Evolutionary conservation across 2,113 vertebrate species (phyloP).

Genomic region (Lepus americanus): DNA sequence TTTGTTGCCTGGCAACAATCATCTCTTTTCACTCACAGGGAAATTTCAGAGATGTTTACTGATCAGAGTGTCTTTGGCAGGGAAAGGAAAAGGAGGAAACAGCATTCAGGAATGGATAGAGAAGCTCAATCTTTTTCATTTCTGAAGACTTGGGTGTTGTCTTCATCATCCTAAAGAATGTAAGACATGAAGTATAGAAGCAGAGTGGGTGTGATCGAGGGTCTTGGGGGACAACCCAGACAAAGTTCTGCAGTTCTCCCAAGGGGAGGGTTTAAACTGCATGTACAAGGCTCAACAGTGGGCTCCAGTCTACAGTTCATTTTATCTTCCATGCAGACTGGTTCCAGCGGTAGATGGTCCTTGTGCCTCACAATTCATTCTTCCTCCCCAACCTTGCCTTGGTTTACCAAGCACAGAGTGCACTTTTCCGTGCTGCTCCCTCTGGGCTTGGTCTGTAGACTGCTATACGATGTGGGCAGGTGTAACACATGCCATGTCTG

Average conservation of each 20-base stretch:
- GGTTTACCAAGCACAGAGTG: neutral
- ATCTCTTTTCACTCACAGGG: slow-evolving; percentile 61
- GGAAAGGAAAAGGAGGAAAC: neutral
- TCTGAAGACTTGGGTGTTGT: neutral
- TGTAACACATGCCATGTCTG: neutral
- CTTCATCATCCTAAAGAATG: neutral
- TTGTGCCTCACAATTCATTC: neutral
- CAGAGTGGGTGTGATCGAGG: neutral
- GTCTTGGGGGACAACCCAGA: neutral
- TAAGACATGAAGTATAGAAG: neutral
- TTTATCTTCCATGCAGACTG: neutral
- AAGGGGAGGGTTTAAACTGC: neutral
- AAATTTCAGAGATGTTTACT: slow-evolving; percentile 70
- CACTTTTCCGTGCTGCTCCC: neutral
- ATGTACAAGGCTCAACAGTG: neutral
- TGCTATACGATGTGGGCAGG: neutral
- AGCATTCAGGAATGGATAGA: slow-evolving; percentile 32
- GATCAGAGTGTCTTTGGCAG: slow-evolving; percentile 34
- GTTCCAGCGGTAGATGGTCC: neutral
- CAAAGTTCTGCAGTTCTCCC: neutral
- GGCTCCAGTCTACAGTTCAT: neutral
- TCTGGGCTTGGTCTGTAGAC: neutral
- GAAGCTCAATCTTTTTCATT: neutral
- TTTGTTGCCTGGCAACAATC: slow-evolving; percentile 76
- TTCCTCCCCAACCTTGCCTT: neutral